These are phyloP conservation scores for Thecocarcelia acutangulata DNA, from an alignment of 2,888 invertebrate species.

Conservation along the genomic window DNA sequence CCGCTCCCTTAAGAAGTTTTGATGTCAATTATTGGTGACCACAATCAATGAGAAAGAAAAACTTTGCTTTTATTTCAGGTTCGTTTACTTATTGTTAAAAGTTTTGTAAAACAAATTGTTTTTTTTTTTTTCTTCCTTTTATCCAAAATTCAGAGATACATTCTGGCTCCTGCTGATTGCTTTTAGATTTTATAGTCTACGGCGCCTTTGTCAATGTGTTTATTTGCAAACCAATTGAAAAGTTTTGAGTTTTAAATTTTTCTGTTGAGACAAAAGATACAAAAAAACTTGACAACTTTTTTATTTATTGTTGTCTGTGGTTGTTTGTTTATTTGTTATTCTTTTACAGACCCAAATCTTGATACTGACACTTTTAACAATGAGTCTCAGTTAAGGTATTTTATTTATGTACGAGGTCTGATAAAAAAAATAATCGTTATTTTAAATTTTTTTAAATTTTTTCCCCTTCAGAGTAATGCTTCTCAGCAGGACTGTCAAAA, in stretches of 20 bases:
- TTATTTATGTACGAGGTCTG: too few species aligned
- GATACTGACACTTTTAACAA: conserved; percentile 13
- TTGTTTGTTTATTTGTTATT: conserved; percentile 3
- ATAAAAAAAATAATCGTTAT: too few species aligned
- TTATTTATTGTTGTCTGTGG: conserved; percentile 13
- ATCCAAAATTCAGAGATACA: neutral
- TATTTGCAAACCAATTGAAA: conserved; percentile 70
- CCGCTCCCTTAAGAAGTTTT: conserved; percentile 59
- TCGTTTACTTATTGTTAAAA: conserved; percentile 36
- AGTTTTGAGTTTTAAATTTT: conserved; percentile 58
- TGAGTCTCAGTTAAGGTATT: conserved; percentile 24
- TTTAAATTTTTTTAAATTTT: too few species aligned
- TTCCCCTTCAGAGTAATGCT: too few species aligned
- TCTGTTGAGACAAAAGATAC: neutral
- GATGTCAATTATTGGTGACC: conserved; percentile 58
- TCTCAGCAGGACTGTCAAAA: too few species aligned
- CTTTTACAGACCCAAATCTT: neutral
- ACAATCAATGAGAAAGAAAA: conserved; percentile 52
- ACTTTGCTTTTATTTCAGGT: conserved; percentile 31
- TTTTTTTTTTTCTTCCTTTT: conserved; percentile 48
- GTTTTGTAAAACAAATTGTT: conserved; percentile 11
- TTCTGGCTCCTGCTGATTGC: conserved; percentile 14
- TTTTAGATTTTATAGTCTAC: conserved; percentile 9
- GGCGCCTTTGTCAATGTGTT: conserved; percentile 63
- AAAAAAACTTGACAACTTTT: conserved; percentile 31